Evolutionary conservation across 2,113 vertebrate species (phyloP), one percentile per base, ranked within the genome.

Genomic region (Alligator sinensis): DNA sequence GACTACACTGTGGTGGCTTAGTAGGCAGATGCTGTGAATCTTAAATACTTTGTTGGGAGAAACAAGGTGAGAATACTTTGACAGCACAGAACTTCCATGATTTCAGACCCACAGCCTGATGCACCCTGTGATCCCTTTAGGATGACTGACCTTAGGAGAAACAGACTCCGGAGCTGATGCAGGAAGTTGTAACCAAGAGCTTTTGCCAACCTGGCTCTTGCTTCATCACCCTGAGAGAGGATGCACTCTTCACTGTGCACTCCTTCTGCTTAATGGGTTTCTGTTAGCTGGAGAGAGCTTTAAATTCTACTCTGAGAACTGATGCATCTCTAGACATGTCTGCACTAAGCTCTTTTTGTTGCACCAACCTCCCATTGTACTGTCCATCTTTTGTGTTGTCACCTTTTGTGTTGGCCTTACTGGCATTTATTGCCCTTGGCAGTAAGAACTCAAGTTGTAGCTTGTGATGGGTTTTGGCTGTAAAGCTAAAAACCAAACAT

Each of bases 91-190:
- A 66, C 68, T 81, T 13, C 66, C 79, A 15, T 22, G 54, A 91
- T 38, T 60, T 13, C 68, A 2, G 14, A 57, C 2, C 38, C 0
- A 1, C 88, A 64, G 54, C 66, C 10, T 12, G 1, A 4, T 18
- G 12, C 0, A 55, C 38, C 76, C 79, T 6, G 70, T n/a, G 62
- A 54, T 80, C 59, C 24, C 27, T 21, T 83, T 24, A 17, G 55
- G 38, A 10, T 2, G 17, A 21, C 15, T 0, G 9, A 74, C 81
- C 34, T 34, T 34, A 34, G 34, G 34, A 34, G 34, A 34, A 34
- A 34, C 34, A 34, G 34, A 34, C 34, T 34, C 34, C 4, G 34
- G 1, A 0, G 4, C 14, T 1, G 0, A 21, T 27, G 0, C 2
- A 1, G 76, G 30, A 18, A 5, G 3, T 1, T 1, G 11, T 24